Conservation (phyloP, 2,888 invertebrate genomes). For the Tiliacea citrago region DNA sequence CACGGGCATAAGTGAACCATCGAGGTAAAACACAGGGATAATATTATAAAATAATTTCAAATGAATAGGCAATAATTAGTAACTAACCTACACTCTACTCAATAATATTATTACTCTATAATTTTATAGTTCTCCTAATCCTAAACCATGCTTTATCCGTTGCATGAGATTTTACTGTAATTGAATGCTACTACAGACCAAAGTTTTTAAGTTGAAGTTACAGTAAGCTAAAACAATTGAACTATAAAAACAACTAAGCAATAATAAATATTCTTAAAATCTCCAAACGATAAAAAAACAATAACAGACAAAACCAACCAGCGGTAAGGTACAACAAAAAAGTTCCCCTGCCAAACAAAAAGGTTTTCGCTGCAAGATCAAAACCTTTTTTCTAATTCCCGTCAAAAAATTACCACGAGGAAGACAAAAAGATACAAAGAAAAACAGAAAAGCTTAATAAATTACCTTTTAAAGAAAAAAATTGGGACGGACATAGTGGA, state of each 20-base stretch:
- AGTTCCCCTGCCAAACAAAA: slow-evolving; percentile 46
- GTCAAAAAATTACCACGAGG: slow-evolving; percentile 42
- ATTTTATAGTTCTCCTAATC: too few species aligned
- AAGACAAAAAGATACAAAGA: slow-evolving; percentile 6
- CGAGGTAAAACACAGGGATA: too few species aligned
- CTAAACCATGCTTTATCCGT: neutral
- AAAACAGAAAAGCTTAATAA: slow-evolving; percentile 1
- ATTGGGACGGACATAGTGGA: neutral
- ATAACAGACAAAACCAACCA: slow-evolving; percentile 28
- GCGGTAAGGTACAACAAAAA: slow-evolving; percentile 28
- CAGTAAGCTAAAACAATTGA: slow-evolving; percentile 11
- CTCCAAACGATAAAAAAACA: slow-evolving; percentile 31
- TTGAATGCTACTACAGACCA: neutral
- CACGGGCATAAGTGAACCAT: slow-evolving; percentile 11
- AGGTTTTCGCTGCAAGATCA: slow-evolving; percentile 21
- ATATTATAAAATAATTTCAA: neutral
- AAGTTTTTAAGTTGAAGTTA: neutral
- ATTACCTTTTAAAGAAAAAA: neutral
- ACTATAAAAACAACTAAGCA: slow-evolving; percentile 29
- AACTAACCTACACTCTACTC: neutral
- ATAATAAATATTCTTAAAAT: slow-evolving; percentile 12
- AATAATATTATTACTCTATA: neutral
- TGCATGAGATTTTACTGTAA: too few species aligned
- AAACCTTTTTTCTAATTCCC: slow-evolving; percentile 37
- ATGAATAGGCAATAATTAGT: neutral